These are phyloP conservation scores for Cryptus armator DNA, from an alignment of 2,888 invertebrate species.

Conservation along the genomic window DNA sequence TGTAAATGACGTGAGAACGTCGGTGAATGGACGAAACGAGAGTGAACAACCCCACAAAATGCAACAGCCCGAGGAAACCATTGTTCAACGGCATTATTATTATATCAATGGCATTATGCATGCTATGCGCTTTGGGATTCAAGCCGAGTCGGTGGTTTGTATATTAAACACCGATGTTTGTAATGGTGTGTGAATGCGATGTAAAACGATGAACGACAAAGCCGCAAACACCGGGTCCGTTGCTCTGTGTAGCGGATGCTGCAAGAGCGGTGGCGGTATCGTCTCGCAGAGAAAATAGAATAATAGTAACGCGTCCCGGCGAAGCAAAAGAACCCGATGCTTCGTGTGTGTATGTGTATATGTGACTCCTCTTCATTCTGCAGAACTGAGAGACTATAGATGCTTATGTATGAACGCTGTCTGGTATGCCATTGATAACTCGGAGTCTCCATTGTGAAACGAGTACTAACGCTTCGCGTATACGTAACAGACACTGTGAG, in stretches of 20 bases:
- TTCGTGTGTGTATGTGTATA: not conserved
- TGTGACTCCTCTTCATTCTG: constrained; percentile 1
- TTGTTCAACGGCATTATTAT: constrained; percentile 15
- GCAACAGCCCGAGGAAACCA: not conserved
- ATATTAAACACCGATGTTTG: not conserved
- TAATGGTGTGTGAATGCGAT: not conserved
- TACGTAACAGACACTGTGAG: constrained; percentile 13
- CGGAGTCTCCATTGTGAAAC: constrained; percentile 45
- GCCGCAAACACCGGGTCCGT: constrained; percentile 28
- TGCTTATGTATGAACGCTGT: constrained; percentile 64
- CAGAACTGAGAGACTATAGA: not conserved
- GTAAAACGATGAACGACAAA: constrained; percentile 8
- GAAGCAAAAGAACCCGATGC: constrained; percentile 43
- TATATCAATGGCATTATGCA: constrained; percentile 26
- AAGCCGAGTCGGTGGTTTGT: constrained; percentile 1
- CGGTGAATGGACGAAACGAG: constrained; percentile 26
- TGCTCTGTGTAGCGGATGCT: constrained; percentile 42
- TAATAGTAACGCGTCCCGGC: constrained; percentile 58
- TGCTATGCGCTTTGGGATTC: not conserved
- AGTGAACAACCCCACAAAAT: constrained; percentile 36
- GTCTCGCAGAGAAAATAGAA: constrained; percentile 63
- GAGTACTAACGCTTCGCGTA: constrained; percentile 10
- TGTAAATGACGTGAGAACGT: constrained; percentile 14
- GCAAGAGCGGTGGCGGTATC: constrained; percentile 15
- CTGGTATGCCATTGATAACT: constrained; percentile 78